Evolutionary conservation across 1,140 invertebrate genomes (phyloP).

Genomic region (Teleopsis dalmanni): DNA sequence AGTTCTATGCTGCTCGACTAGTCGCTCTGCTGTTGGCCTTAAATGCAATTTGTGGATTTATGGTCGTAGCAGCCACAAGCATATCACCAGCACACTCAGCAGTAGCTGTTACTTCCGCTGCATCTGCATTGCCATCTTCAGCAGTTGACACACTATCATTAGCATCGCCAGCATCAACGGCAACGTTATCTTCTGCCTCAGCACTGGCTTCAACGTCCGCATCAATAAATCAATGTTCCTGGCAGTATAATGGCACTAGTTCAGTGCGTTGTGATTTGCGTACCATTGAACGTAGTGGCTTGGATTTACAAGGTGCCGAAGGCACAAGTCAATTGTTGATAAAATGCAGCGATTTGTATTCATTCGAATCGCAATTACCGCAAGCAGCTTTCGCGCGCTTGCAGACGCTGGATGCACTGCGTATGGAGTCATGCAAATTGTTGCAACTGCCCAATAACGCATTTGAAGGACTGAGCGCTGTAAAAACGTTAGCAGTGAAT

Average conservation of each 20-base stretch:
- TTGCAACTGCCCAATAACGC: conserved; percentile 65
- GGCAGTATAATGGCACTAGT: conserved; percentile 56
- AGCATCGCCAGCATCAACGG: neutral
- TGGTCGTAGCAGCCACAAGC: conserved; percentile 1
- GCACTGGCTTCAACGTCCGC: conserved; percentile 16
- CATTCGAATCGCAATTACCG: conserved; percentile 70
- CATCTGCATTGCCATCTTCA: neutral
- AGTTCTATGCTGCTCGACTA: no score
- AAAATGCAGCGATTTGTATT: conserved; percentile 67
- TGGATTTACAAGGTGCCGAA: conserved; percentile 59
- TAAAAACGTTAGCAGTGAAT: conserved; percentile 65
- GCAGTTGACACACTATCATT: neutral
- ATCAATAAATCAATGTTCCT: conserved; percentile 47
- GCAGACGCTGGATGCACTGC: conserved; percentile 62
- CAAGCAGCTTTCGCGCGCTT: conserved; percentile 65
- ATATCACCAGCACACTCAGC: neutral
- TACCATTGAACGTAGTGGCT: conserved; percentile 60
- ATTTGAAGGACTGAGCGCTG: conserved; percentile 65
- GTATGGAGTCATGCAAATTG: conserved; percentile 72
- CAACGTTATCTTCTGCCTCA: conserved; percentile 11
- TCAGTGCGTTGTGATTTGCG: conserved; percentile 58
- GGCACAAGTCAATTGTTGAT: conserved; percentile 61
- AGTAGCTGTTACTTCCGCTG: neutral
- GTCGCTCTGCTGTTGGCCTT: no score
- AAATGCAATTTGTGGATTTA: no score